Evolutionary conservation across 2,797 vertebrate species (phyloP).

Genomic region (Sebastes trivittatus): DNA sequence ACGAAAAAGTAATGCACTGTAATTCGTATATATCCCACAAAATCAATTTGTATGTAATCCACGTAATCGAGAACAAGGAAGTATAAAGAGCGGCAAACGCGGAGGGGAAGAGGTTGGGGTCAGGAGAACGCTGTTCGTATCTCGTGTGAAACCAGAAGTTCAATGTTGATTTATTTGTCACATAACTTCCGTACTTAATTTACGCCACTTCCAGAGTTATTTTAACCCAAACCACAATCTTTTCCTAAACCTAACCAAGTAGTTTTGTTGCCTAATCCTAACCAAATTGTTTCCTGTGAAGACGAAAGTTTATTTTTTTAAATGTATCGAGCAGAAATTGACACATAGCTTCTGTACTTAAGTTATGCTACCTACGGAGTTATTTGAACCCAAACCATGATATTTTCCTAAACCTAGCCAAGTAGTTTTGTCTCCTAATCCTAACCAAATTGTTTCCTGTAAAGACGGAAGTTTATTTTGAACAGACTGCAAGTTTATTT

Average conservation of each 20-base stretch:
- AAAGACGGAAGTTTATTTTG: no score
- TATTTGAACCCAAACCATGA: no score
- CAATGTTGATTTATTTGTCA: neutral
- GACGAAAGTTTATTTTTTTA: neutral
- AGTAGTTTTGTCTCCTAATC: no score
- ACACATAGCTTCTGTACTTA: no score
- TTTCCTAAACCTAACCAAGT: neutral
- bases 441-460: no score
- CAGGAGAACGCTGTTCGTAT: neutral
- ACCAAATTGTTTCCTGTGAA: neutral
- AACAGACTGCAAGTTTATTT: no score
- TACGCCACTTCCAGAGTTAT: neutral
- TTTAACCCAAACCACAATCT: neutral
- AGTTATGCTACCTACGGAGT: no score
- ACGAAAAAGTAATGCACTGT: neutral
- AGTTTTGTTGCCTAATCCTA: neutral
- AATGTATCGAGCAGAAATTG: no score
- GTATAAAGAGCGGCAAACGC: neutral
- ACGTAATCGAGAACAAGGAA: no score
- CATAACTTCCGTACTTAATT: neutral
- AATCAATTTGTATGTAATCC: neutral
- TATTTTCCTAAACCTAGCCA: no score
- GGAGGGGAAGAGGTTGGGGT: no score
- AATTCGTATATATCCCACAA: neutral
- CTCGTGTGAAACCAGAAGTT: neutral